Base-by-base conservation (phyloP, 2,888 invertebrate species). In the Nowickia ferox region DNA sequence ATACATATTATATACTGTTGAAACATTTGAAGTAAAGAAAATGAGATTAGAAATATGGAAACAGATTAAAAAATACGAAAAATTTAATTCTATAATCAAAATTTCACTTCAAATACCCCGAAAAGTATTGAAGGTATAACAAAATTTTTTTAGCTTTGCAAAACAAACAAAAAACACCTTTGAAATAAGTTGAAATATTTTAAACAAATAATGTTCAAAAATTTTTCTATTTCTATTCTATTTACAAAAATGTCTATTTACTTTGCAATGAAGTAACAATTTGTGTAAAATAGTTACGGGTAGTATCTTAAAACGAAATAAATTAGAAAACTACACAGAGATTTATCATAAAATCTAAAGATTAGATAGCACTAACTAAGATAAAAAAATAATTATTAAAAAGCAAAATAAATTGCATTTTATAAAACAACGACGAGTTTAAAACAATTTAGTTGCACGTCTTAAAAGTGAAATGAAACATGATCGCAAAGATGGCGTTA, bases 291-390 rank as follows among this genome's bases (percentile, higher is more conserved):
- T 38, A 17, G 30, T 8, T 13, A 19, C 42, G 5, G 13, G 9
- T 15, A 42, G 17, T 57, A 57, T 57, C 57, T 57, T 8, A 22
- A 5, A 22, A 11, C 1, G 19, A 3, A 4, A 22, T 19, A 55
- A 11, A 55, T 40, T 8, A 40, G 2, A 9, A 38, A 9, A 59
- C 13, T 51, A 13, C 69, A 53, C 42, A 66, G 9, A 57, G 11
- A 72, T 17, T 65, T 40, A 44, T 19, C n/a, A 65, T 57, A 42
- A 55, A 44, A 40, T 5, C 53, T 59, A 30, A 11, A 74, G 84
- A 84, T 84, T 65, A 82, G 81, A 82, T 82, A 63, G 65, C 15
- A 30, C 40, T n/a, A 38, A 38, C 38, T 6, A 0, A 59, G 59
- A 40, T n/a, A n/a, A 74, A 30, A 17, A 42, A 42, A 30, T 40